phyloP scores from a whole-genome alignment of 2,113 vertebrate genomes.

The Meriones unguiculatus region DNA sequence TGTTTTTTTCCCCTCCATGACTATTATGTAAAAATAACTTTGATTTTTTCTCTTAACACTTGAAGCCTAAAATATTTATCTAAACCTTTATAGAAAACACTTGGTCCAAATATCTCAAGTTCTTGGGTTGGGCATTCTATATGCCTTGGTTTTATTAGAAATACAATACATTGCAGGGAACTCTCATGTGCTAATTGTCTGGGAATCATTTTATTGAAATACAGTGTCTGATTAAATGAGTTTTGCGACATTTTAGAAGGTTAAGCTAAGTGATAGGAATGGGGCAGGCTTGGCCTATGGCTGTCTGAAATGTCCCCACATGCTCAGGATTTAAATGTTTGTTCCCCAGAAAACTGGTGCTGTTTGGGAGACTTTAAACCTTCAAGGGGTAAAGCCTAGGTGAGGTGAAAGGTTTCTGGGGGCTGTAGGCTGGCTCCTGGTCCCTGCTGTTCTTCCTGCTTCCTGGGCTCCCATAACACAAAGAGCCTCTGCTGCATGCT shows the following conservation, averaged over 20 bases:
- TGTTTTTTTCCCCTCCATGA: neutral
- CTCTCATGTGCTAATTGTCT: neutral
- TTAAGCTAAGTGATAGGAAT: neutral
- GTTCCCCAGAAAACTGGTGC: neutral
- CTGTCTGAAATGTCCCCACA: neutral
- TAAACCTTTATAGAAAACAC: neutral
- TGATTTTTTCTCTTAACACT: slow-evolving; percentile 1
- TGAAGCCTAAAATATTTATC: neutral
- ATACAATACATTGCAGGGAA: neutral
- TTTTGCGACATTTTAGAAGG: neutral
- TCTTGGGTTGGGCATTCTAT: neutral
- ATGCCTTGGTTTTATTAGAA: neutral
- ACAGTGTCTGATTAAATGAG: neutral
- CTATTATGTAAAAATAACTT: neutral
- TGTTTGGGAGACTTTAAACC: neutral
- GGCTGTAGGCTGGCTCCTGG: neutral
- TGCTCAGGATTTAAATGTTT: neutral
- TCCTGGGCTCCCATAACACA: neutral
- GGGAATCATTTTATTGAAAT: neutral
- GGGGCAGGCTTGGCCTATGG: neutral
- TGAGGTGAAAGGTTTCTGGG: neutral
- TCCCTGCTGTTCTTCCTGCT: neutral
- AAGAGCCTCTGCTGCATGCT: neutral
- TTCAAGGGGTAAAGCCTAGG: neutral
- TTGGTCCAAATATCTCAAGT: neutral